phyloP scores from a whole-genome alignment of 2,797 vertebrate genomes.

The Ispidina picta region DNA sequence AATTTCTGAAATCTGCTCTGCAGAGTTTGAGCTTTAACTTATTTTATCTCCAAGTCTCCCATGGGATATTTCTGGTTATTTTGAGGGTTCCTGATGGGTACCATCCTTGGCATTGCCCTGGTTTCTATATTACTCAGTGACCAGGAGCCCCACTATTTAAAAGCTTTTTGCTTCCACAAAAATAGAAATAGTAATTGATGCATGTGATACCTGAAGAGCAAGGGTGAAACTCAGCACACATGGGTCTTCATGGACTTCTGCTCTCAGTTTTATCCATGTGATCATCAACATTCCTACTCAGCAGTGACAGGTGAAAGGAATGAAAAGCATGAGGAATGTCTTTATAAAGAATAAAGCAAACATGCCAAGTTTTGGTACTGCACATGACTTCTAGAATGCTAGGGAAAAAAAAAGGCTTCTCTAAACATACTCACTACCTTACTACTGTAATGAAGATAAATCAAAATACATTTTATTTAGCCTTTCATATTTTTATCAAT shows the following conservation, averaged over 20 bases:
- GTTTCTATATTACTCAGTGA: background rate
- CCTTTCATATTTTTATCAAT: background rate
- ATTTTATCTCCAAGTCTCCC: background rate
- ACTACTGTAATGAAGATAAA: background rate
- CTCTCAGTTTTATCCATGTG: background rate
- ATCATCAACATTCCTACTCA: conserved; percentile 30
- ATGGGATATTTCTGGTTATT: background rate
- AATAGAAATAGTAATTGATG: background rate
- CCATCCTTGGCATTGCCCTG: background rate
- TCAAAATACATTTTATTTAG: background rate
- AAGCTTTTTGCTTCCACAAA: background rate
- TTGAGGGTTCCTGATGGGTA: background rate
- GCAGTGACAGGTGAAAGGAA: conserved; percentile 32
- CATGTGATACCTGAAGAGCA: background rate
- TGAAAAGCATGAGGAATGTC: conserved; percentile 12
- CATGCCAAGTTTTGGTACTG: background rate
- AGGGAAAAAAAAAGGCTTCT: background rate
- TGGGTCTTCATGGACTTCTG: background rate
- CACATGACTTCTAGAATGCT: background rate
- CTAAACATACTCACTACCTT: background rate
- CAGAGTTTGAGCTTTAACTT: background rate
- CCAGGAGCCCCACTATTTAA: background rate
- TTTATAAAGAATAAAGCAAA: conserved; percentile 12
- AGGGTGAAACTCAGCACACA: background rate
- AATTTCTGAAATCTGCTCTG: conserved; percentile 7